These are phyloP conservation scores for Chelon labrosus DNA, from an alignment of 2,797 vertebrate species.

Conservation along the genomic window DNA sequence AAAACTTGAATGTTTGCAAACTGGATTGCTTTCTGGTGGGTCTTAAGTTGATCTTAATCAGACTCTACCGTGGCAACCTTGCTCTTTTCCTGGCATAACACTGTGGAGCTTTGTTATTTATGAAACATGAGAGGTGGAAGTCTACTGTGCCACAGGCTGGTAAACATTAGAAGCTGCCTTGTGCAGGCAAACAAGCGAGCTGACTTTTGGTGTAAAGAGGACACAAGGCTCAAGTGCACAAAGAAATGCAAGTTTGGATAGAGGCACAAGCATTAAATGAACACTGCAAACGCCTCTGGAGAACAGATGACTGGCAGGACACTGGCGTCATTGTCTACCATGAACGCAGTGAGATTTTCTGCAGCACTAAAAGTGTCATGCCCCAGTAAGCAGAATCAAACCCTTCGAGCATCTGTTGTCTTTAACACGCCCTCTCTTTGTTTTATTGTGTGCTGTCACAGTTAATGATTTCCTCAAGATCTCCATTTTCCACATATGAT, in stretches of 20 bases:
- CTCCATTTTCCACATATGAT: conserved; percentile 60
- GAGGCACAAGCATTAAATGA: conserved; percentile 57
- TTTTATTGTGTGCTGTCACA: conserved; percentile 59
- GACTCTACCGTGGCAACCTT: conserved; percentile 43
- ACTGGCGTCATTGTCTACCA: conserved; percentile 60
- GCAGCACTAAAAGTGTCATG: conserved; percentile 66
- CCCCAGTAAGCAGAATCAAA: conserved; percentile 78
- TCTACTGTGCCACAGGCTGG: conserved; percentile 42
- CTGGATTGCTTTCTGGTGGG: conserved; percentile 63
- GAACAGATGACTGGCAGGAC: conserved; percentile 65
- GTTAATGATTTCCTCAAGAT: conserved; percentile 76
- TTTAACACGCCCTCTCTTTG: conserved; percentile 68
- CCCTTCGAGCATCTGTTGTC: conserved; percentile 77
- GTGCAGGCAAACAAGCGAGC: conserved; percentile 40
- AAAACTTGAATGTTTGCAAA: conserved; percentile 69
- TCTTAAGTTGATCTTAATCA: conserved; percentile 68
- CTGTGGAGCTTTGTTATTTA: conserved; percentile 55
- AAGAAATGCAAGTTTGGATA: conserved; percentile 51
- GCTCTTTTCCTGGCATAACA: conserved; percentile 15
- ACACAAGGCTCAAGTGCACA: conserved; percentile 35
- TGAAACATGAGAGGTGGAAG: conserved; percentile 55
- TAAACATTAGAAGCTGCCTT: conserved; percentile 63
- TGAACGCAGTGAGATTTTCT: conserved; percentile 48
- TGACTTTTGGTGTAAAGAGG: conserved; percentile 36
- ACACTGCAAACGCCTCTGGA: conserved; percentile 52